These are phyloP conservation scores for Tetragnatha montana DNA, from an alignment of 2,888 invertebrate genomes.

Conservation along the genomic window DNA sequence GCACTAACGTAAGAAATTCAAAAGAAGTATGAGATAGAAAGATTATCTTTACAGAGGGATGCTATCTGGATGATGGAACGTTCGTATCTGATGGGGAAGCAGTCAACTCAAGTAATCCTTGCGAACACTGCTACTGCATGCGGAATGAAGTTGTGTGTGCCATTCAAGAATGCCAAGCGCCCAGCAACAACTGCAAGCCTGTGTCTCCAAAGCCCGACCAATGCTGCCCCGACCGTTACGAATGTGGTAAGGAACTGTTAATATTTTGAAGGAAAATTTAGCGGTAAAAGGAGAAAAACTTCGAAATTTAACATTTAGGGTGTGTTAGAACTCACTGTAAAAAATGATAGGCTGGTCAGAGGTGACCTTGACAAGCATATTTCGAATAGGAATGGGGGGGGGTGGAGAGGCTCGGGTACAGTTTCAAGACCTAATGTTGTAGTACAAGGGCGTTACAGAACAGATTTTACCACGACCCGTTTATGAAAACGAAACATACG, in stretches of 20 bases:
- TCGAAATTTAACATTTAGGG: too few species aligned
- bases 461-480: too few species aligned
- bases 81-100: conserved; percentile 82
- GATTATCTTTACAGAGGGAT: conserved; percentile 43
- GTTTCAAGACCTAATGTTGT: too few species aligned
- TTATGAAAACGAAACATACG: too few species aligned
- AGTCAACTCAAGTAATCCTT: conserved; percentile 83
- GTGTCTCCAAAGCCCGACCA: conserved; percentile 85
- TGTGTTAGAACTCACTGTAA: too few species aligned
- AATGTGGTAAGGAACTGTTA: conserved; percentile 79
- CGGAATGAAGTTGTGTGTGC: conserved; percentile 85
- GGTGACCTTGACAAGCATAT: too few species aligned
- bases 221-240: conserved; percentile 91
- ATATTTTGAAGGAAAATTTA: too few species aligned
- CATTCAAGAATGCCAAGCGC: conserved; percentile 90
- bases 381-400: too few species aligned
- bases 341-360: too few species aligned
- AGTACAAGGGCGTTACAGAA: too few species aligned
- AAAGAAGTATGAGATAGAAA: background rate
- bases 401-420: too few species aligned
- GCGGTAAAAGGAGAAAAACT: too few species aligned
- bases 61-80: conserved; percentile 77
- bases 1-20: background rate
- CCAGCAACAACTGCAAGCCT: conserved; percentile 82
- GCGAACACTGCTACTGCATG: conserved; percentile 96